A percentile compares a stretch with the other conserved stretches of the same genome.
Evolutionary conservation across 2,888 invertebrate genomes (phyloP).

Genomic region (Epiblema foenella): DNA sequence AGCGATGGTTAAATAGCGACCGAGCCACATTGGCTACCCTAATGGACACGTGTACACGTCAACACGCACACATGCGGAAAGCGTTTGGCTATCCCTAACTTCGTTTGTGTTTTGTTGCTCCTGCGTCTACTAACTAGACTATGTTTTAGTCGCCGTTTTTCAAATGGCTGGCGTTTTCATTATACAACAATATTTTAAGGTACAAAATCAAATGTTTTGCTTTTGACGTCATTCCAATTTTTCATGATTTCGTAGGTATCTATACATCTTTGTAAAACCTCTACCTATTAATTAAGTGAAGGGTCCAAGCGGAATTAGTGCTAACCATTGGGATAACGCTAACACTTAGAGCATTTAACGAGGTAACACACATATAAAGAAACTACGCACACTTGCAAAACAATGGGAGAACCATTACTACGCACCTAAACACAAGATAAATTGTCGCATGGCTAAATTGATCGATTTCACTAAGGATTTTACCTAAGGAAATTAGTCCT

Average conservation of each 20-base stretch:
- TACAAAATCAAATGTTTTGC: neutral
- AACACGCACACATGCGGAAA: conserved; percentile 6
- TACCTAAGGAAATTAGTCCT: no score
- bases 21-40: neutral
- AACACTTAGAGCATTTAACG: no score
- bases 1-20: conserved; percentile 40
- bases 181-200: neutral
- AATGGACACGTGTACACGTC: conserved; percentile 26
- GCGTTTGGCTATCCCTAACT: conserved; percentile 12
- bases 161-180: conserved; percentile 10
- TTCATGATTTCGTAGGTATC: no score
- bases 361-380: no score
- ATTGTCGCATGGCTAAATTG: no score
- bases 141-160: conserved; percentile 4
- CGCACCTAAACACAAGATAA: no score
- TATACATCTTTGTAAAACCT: neutral
- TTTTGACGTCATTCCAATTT: neutral
- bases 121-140: conserved; percentile 2
- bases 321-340: no score
- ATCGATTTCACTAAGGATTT: no score
- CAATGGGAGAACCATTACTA: no score
- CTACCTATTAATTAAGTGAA: no score
- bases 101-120: conserved; percentile 16
- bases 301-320: no score
- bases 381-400: no score